These are phyloP conservation scores for Meleagris gallopavo DNA, from an alignment of 2,113 vertebrate genomes.

Conservation along the genomic window DNA sequence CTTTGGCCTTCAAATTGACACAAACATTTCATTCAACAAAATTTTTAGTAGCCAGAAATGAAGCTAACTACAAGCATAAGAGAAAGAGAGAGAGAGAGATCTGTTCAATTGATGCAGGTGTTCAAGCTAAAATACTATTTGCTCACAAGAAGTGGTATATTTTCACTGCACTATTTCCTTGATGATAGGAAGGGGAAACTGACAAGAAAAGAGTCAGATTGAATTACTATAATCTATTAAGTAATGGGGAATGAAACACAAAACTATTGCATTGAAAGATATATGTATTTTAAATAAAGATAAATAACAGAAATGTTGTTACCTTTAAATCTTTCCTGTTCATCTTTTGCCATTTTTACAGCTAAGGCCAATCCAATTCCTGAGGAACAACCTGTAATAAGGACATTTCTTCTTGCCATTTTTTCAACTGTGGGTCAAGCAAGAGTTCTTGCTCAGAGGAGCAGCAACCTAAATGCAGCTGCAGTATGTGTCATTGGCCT, in stretches of 20 bases:
- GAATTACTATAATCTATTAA: not conserved
- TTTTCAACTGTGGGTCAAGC: not conserved
- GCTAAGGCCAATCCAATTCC: conserved; percentile 89
- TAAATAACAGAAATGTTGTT: conserved; percentile 57
- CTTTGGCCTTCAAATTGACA: not conserved
- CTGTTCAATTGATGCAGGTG: not conserved
- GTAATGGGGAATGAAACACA: not conserved
- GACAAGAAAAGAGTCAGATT: not conserved
- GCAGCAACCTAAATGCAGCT: not conserved
- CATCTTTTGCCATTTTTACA: conserved; percentile 83
- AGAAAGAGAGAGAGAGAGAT: no score
- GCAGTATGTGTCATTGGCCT: not conserved
- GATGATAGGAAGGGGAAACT: not conserved
- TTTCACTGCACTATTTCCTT: not conserved
- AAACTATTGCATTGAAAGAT: not conserved
- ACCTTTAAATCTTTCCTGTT: conserved; percentile 90
- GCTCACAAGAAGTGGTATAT: not conserved
- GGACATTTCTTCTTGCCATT: conserved; percentile 86
- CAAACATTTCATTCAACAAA: not conserved
- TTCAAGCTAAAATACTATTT: not conserved
- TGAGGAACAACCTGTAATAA: conserved; percentile 89
- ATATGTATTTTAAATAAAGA: not conserved
- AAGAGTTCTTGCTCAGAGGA: not conserved
- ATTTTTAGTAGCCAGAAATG: not conserved
- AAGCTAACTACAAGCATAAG: not conserved